Evolutionary conservation across 2,888 invertebrate genomes (phyloP).

Genomic region (Phasia obesa): DNA sequence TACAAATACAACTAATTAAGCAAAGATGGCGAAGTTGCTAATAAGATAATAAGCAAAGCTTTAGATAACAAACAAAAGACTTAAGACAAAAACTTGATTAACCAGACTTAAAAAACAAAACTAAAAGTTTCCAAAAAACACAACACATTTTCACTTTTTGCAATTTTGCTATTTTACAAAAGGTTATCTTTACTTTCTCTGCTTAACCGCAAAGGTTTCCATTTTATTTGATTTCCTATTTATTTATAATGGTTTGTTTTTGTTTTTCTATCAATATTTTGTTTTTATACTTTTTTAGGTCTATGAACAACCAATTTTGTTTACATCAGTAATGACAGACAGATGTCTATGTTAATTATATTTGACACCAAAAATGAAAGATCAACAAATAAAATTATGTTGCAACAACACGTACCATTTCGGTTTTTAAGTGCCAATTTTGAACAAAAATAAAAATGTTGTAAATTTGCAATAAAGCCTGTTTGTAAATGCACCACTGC

Average conservation of each 20-base stretch:
- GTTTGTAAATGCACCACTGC: too few relatives aligned
- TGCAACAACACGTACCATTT: conserved; percentile 66
- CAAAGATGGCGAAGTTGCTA: conserved; percentile 5
- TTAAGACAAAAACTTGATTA: conserved; percentile 44
- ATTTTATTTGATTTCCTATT: conserved; percentile 35
- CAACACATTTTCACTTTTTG: conserved; percentile 49
- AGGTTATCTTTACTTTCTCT: conserved; percentile 54
- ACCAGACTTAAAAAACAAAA: neutral
- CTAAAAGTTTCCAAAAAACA: neutral
- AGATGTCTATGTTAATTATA: conserved; percentile 66
- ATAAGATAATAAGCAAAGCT: neutral
- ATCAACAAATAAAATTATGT: too few relatives aligned
- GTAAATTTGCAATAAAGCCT: conserved; percentile 38
- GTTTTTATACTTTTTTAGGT: conserved; percentile 12
- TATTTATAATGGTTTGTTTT: neutral
- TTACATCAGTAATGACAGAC: conserved; percentile 68
- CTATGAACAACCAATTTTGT: conserved; percentile 59
- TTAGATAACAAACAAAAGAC: conserved; percentile 35
- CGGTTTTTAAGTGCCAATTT: conserved; percentile 61
- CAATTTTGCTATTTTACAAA: conserved; percentile 21
- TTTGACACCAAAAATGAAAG: conserved; percentile 64
- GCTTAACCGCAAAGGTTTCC: neutral
- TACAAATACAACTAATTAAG: conserved; percentile 1
- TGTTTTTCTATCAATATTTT: conserved; percentile 52
- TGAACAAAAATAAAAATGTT: conserved; percentile 24